A percentile compares a stretch with the other conserved stretches of the same genome.
Conservation (phyloP, 2,797 vertebrate species). For the Scolopax bukidnonensis region DNA sequence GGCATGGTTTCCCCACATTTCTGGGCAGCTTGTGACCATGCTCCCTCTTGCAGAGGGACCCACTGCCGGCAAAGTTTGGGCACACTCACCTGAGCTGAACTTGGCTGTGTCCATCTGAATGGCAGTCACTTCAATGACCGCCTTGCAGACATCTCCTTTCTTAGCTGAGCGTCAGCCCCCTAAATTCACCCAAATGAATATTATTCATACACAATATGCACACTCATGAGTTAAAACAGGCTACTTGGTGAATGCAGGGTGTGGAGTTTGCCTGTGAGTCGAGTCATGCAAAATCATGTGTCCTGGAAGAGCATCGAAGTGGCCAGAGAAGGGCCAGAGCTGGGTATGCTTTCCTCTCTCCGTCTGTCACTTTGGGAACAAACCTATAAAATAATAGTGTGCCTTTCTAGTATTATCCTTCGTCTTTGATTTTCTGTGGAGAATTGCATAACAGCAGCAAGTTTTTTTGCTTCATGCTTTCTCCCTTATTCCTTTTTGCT, state of each 20-base stretch:
- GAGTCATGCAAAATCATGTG: not conserved
- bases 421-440: slow-evolving; percentile 50
- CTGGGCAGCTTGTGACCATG: fast-evolving
- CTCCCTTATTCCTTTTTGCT: not conserved
- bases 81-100: not conserved
- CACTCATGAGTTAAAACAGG: not conserved
- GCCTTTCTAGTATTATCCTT: slow-evolving; percentile 33
- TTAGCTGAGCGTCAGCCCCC: not conserved
- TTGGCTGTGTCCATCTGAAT: not conserved
- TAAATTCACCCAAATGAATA: not conserved
- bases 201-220: not conserved
- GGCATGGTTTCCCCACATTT: not conserved
- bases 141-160: not conserved
- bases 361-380: not conserved
- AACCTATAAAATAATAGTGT: slow-evolving; percentile 52
- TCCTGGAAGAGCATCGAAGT: not conserved
- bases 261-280: not conserved
- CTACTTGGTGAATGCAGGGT: not conserved
- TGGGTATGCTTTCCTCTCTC: slow-evolving; percentile 11
- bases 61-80: not conserved
- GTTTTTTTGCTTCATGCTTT: slow-evolving; percentile 14
- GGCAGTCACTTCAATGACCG: not conserved
- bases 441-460: slow-evolving; percentile 8
- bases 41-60: not conserved
- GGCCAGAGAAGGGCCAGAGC: slow-evolving; percentile 13